Base-by-base conservation (phyloP, 2,888 invertebrate species). In the Sialis fuliginosa region DNA sequence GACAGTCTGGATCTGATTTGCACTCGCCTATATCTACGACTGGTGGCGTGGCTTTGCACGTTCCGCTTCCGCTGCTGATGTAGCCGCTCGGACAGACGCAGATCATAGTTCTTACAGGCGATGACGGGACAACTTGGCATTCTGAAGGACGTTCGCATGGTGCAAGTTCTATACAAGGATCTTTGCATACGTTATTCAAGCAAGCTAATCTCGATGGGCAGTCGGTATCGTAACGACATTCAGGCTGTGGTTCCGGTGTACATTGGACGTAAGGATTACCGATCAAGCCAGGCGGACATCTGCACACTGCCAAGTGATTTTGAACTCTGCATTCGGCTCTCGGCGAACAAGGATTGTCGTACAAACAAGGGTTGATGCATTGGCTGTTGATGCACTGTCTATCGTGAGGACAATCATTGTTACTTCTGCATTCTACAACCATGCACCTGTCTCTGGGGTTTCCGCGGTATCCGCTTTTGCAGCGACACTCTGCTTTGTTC, bases 31-130 rank as follows among this genome's bases (percentile, higher is more conserved):
- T 69, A 44, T 72, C 71, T 6, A 68, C 59, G 6, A 80, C 64
- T 1, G 81, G 70, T 39, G 74, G 74, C n/a, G 78, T 78, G 2
- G 86, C 79, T 49, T 79, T 77, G 59, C 89, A 88, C 39, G 81
- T 75, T 44, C 87, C 87, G 53, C 78, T 79, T 47, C 88, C 89
- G 52, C 80, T 82, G 63, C 84, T 87, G 4, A 88, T 77, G 56
- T 87, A 90, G 12, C 91, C 91, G 45, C 85, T 83, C 31, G 90
- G 87, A 57, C 92, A 92, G 4, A 87, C 77, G 60, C 91, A 92
- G 35, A 88, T 75, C 84, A 91, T 87, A 1, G 90, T 89, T 51
- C 90, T 74, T 6, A 90, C 83, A 0, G 91, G 89, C 31, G 81
- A 63, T 5, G 89, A 85, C 1, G 82, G 77, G 30, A 86, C 75